Evolutionary conservation across 2,113 vertebrate genomes (phyloP), one percentile per base, ranked within the genome.

Genomic region (Platycercus adscitus): DNA sequence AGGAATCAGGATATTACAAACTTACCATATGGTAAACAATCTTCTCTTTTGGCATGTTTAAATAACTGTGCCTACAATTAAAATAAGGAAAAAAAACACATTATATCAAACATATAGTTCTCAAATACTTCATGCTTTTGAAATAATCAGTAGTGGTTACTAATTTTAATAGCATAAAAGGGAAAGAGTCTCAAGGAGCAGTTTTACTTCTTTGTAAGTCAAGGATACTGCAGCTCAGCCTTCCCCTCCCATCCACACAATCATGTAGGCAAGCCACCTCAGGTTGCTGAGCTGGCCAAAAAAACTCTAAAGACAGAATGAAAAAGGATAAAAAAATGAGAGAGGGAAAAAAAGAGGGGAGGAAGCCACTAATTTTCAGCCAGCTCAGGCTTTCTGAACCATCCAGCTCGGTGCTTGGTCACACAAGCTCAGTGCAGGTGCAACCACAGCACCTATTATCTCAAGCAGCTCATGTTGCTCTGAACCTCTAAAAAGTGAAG

Each of bases 1-100:
- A 37, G 35, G 61, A n/a, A 47, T 29, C 47, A 68, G 49, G 64
- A 20, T 58, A 29, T 60, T 61, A 23, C 12, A 80, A 55, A 96
- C 98, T 96, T 97, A 99, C 99, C 99, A 16, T 99, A 99, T 5
- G 98, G 99, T 39, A 99, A 98, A 89, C 99, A 98, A 84, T 99
- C 99, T 86, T 99, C 99, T 83, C 99, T 98, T 94, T 99, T 99
- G 63, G 99, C 99, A 93, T 99, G 99, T 90, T 99, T 99, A 93
- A 99, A 99, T 94, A 99, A 98, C 84, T 99, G 99, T 17, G 99
- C 99, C 99, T 99, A 35, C 26, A 89, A 91, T 86, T 39, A 47
- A 96, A 94, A 76, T 0, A 72, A 24, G n/a, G 75, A 88, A 89
- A 77, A 75, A 29, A 75, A 94, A 83, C 9, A 90, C 9, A 80